Percentiles rank a stretch among this genome's conserved stretches.
Conservation (phyloP, 2,797 vertebrate genomes). For the Momotus momota region DNA sequence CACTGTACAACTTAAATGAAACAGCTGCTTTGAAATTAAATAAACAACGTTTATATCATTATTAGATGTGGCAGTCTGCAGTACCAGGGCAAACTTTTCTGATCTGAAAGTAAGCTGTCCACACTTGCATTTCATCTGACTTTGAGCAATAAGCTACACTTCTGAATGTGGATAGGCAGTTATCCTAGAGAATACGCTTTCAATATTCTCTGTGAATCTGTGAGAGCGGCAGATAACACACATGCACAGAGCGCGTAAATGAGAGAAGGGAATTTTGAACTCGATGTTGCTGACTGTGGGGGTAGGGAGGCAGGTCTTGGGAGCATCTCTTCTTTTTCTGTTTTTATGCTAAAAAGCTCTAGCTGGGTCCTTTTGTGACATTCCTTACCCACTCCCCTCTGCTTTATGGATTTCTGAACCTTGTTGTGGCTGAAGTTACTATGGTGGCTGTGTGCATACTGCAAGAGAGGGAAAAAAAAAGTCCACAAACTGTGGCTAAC, state of each 20-base stretch:
- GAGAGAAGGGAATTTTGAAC: background rate
- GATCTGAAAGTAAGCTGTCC: conserved; percentile 25
- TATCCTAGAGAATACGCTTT: background rate
- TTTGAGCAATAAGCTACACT: background rate
- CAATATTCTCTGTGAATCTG: background rate
- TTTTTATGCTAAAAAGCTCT: background rate
- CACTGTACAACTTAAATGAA: conserved; percentile 5
- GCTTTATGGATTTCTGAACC: background rate
- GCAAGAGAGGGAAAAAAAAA: background rate
- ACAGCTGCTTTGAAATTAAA: conserved; percentile 54
- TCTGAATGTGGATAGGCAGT: background rate
- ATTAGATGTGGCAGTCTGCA: conserved; percentile 14
- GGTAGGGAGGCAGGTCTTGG: background rate
- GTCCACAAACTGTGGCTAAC: conserved; percentile 34
- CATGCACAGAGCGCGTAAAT: background rate
- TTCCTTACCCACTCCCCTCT: background rate
- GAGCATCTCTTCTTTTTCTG: background rate
- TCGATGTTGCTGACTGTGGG: background rate
- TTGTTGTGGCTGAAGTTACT: conserved; percentile 19
- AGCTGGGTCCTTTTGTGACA: background rate
- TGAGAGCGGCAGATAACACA: background rate
- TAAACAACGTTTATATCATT: conserved; percentile 35
- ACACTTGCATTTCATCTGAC: conserved; percentile 15
- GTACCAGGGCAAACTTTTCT: conserved; percentile 29
- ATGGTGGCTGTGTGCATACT: background rate